Evolutionary conservation across 2,113 vertebrate genomes (phyloP), one percentile per base, ranked within the genome.

Genomic region (Melanerpes formicivorus): DNA sequence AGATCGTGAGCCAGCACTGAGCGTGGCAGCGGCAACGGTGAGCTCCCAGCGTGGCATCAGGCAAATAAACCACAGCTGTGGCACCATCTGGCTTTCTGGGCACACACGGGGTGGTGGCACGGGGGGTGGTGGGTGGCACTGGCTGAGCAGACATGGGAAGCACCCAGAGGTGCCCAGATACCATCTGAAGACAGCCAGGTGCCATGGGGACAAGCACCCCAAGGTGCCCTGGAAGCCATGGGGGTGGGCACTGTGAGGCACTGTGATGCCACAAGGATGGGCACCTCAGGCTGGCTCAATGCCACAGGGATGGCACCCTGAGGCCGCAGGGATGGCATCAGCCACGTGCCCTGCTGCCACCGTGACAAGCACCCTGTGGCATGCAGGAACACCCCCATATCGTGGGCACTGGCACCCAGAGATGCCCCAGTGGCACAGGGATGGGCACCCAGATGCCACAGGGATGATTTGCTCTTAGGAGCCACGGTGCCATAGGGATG

Each of bases 21-120:
- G 71, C 0, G 0, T 3, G 5, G n/a, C 26, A 21, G 29, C 12
- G 0, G 44, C 32, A 7, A 0, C 4, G 5, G 42, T 6, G 0
- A 48, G 6, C 11, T 32, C 46, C 56, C 0, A 0, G 14, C 3
- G 4, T 14, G 77, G n/a, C 50, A 62, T 8, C 0, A 0, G 30
- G 44, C 74, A 78, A 93, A 96, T 95, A 92, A 95, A 92, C 27
- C 40, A 15, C 30, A 34, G 25, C 32, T 63, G 69, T 46, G 75
- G 64, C 81, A 78, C 22, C 29, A 3, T 1, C 0, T 0, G n/a
- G n/a, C 77, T 77, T 22, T 32, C 6, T 84, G n/a, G 63, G 76
- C 52, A 16, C 2, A 2, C 4, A 4, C 14, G 25, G 63, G 5
- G 71, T 21, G 5, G 3, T 19, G 59, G 66, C 25, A 19, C 7